Conservation (phyloP, 1,140 invertebrate genomes). For the Eupeodes corollae region DNA sequence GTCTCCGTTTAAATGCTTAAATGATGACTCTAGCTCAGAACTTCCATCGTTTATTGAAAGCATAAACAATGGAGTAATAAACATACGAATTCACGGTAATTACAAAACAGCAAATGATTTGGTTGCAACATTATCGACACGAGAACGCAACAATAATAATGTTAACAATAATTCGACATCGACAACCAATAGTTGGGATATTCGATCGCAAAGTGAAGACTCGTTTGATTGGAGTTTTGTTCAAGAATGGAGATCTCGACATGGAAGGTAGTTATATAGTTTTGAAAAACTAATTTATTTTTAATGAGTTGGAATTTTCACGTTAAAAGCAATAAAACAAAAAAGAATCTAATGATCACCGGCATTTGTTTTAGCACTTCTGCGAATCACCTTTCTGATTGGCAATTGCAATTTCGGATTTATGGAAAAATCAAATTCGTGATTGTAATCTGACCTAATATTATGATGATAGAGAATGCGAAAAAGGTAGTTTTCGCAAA, state of each 20-base stretch:
- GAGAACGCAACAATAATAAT: slow-evolving; percentile 29
- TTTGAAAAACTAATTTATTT: no score
- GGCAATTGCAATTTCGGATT: no score
- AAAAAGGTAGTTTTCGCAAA: no score
- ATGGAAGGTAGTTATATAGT: slow-evolving; percentile 15
- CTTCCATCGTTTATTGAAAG: slow-evolving; percentile 37
- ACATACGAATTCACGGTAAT: slow-evolving; percentile 52
- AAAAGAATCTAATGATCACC: no score
- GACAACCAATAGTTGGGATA: slow-evolving; percentile 25
- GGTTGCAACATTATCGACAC: slow-evolving; percentile 40
- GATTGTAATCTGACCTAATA: no score
- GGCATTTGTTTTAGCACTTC: no score
- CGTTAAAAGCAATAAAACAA: no score
- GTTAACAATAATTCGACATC: slow-evolving; percentile 42
- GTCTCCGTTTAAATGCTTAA: no score
- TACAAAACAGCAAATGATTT: slow-evolving; percentile 47
- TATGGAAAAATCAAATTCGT: no score
- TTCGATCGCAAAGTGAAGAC: slow-evolving; percentile 30
- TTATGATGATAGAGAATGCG: no score
- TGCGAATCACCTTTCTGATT: no score
- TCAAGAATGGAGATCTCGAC: slow-evolving; percentile 57
- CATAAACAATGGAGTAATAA: slow-evolving; percentile 46
- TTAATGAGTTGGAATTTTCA: no score
- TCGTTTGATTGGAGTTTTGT: slow-evolving; percentile 58
- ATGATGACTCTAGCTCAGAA: slow-evolving; percentile 44